Conservation (phyloP, 2,113 vertebrate genomes). For the Gobio gobio region DNA sequence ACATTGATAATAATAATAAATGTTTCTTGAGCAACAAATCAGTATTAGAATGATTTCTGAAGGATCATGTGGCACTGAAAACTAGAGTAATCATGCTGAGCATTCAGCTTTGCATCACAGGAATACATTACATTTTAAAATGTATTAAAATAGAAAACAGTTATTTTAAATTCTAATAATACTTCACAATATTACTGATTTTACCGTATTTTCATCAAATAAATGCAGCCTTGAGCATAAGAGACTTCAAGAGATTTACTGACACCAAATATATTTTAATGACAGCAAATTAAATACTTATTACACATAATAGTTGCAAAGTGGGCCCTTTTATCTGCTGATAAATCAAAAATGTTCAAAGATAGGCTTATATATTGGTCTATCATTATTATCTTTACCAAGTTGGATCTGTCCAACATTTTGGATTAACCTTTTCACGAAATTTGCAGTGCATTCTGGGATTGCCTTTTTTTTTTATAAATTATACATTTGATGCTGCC, state of each 20-base stretch:
- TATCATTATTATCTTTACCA: background rate
- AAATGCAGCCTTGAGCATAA: background rate
- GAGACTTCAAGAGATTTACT: background rate
- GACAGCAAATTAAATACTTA: too few species aligned
- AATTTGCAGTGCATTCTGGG: slow-evolving; percentile 12
- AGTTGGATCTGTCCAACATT: background rate
- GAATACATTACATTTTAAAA: background rate
- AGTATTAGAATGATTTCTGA: background rate
- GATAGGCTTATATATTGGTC: background rate
- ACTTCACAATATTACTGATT: background rate
- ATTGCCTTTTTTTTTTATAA: background rate
- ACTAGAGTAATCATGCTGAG: background rate
- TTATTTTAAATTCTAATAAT: background rate
- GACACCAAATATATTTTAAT: too few species aligned
- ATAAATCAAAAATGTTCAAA: background rate
- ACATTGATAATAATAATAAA: background rate
- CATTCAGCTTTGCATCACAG: background rate
- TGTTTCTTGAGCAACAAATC: background rate
- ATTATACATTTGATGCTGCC: background rate
- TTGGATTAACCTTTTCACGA: background rate
- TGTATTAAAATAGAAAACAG: background rate
- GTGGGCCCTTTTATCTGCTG: background rate
- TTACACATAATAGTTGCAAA: background rate
- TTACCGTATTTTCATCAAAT: background rate
- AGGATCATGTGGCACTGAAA: background rate